A percentile compares a stretch with the other conserved stretches of the same genome.
These are phyloP conservation scores for Pionites leucogaster DNA, from an alignment of 2,113 vertebrate species.

Conservation along the genomic window DNA sequence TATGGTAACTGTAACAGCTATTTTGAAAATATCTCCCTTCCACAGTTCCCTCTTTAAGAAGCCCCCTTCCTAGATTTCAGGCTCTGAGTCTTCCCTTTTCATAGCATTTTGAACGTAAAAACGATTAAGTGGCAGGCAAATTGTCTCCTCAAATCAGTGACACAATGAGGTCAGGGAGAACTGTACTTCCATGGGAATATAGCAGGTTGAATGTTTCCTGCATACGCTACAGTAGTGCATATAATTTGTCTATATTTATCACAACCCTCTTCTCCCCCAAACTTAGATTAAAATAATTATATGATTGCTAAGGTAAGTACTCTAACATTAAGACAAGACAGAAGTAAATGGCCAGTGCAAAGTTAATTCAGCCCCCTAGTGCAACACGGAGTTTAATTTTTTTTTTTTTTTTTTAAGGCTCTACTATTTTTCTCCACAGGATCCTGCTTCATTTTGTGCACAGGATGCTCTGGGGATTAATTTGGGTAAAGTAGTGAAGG, in stretches of 20 bases:
- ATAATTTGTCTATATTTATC: not conserved
- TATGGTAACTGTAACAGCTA: not conserved
- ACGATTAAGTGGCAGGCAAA: not conserved
- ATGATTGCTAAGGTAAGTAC: not conserved
- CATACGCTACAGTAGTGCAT: not conserved
- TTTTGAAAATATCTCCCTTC: not conserved
- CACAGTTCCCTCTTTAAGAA: not conserved
- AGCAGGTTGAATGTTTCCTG: not conserved
- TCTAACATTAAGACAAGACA: not conserved
- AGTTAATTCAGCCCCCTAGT: not conserved
- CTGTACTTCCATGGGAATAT: not conserved
- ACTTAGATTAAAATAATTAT: not conserved
- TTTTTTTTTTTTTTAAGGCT: not conserved
- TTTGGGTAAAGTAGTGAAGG: slow-evolving; percentile 30
- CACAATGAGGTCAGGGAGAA: slow-evolving; percentile 28
- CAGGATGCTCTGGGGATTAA: slow-evolving; percentile 44
- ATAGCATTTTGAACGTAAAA: not conserved
- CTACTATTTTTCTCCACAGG: slow-evolving; percentile 2
- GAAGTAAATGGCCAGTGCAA: not conserved
- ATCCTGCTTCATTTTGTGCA: slow-evolving; percentile 23
- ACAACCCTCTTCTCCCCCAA: not conserved
- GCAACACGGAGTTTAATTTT: not conserved
- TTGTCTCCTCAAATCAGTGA: not conserved
- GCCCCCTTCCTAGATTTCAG: not conserved
- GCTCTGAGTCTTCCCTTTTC: not conserved